Percentiles rank a stretch among this genome's conserved stretches.
These are phyloP conservation scores for Anagrus nilaparvatae DNA, from an alignment of 1,140 invertebrate genomes.

Conservation along the genomic window DNA sequence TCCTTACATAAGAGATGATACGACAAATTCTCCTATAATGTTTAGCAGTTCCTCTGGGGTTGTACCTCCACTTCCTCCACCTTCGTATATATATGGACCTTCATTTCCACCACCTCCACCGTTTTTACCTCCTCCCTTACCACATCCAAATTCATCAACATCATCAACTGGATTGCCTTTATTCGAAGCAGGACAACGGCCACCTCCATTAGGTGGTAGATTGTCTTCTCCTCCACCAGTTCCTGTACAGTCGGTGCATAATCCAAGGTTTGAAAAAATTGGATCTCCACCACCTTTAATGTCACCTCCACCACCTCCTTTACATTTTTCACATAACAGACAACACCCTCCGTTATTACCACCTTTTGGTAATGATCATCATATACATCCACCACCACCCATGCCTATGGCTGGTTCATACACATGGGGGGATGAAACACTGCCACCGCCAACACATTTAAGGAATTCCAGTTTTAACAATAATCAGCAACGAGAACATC, in stretches of 20 bases:
- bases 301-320: slow-evolving; percentile 25
- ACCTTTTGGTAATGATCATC: slow-evolving; percentile 26
- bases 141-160: slow-evolving; percentile 18
- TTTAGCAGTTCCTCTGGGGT: slow-evolving; percentile 34
- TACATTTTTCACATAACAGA: slow-evolving; percentile 8
- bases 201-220: slow-evolving; percentile 50
- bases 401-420: slow-evolving; percentile 20
- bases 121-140: slow-evolving; percentile 24
- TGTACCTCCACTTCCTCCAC: slow-evolving; percentile 39
- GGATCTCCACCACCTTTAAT: slow-evolving; percentile 29
- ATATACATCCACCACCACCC: slow-evolving; percentile 21
- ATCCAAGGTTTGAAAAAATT: slow-evolving; percentile 20
- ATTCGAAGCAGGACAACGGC: slow-evolving; percentile 48
- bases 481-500: slow-evolving; percentile 26
- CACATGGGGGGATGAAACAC: slow-evolving; percentile 30
- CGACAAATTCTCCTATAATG: slow-evolving; percentile 43
- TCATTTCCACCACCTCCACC: slow-evolving; percentile 32
- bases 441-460: slow-evolving; percentile 17
- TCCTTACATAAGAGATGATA: slow-evolving; percentile 38
- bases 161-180: slow-evolving; percentile 22
- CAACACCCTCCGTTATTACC: slow-evolving; percentile 23
- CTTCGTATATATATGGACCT: slow-evolving; percentile 40
- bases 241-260: slow-evolving; percentile 13
- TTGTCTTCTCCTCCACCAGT: slow-evolving; percentile 52
- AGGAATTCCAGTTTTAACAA: slow-evolving; percentile 30